These are phyloP conservation scores for Chloropsis hardwickii DNA, from an alignment of 2,113 vertebrate genomes.

Conservation along the genomic window DNA sequence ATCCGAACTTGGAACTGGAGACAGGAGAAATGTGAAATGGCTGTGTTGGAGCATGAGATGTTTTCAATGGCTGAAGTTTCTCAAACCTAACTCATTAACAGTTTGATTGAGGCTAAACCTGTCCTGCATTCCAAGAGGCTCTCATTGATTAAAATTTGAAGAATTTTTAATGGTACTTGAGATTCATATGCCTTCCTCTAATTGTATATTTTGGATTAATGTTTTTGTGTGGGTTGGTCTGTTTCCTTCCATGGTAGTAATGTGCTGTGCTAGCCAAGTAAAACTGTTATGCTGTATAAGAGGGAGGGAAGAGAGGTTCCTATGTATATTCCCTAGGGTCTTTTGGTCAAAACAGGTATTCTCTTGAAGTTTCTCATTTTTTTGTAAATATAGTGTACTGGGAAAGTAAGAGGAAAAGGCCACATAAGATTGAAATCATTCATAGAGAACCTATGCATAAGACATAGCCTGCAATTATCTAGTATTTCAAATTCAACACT, in stretches of 20 bases:
- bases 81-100: neutral
- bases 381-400: neutral
- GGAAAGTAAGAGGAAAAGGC: neutral
- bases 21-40: neutral
- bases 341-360: neutral
- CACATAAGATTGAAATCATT: neutral
- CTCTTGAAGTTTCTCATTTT: neutral
- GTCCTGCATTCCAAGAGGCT: neutral
- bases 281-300: neutral
- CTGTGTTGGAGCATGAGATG: neutral
- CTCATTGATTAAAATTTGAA: neutral
- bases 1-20: neutral
- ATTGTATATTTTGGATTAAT: neutral
- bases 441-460: neutral
- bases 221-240: neutral
- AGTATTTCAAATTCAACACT: neutral
- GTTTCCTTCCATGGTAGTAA: neutral
- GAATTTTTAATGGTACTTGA: neutral
- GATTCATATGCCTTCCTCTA: neutral
- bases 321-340: neutral
- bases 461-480: neutral
- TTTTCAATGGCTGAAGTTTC: slow-evolving; percentile 3
- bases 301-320: neutral
- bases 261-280: neutral
- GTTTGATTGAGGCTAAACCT: neutral